Conservation (phyloP, 2,888 invertebrate genomes). For the Leptura quadrifasciata region DNA sequence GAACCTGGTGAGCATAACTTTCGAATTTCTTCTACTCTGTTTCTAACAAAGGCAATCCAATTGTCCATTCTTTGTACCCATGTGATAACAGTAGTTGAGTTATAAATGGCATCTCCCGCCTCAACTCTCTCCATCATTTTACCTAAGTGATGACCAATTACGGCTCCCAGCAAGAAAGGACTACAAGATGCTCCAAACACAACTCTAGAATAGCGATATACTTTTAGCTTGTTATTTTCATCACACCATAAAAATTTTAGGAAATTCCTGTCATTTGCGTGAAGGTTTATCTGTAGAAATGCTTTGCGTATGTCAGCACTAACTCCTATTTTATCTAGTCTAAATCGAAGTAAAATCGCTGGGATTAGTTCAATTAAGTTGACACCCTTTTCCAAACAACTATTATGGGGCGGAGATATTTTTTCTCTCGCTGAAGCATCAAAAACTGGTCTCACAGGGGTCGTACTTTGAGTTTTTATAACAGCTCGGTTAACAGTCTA, state of each 20-base stretch:
- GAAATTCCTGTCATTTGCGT: slow-evolving; percentile 58
- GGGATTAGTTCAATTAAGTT: slow-evolving; percentile 52
- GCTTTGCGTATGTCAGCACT: slow-evolving; percentile 64
- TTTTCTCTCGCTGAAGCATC: background rate
- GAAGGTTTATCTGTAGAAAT: slow-evolving; percentile 62
- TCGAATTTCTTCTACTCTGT: too few species aligned
- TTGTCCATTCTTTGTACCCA: background rate
- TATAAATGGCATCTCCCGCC: background rate
- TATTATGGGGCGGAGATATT: slow-evolving; percentile 49
- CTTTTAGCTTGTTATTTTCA: too few species aligned
- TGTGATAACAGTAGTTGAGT: background rate
- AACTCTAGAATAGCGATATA: slow-evolving; percentile 42
- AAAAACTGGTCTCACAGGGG: too few species aligned
- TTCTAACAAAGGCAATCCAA: background rate
- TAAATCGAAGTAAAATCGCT: slow-evolving; percentile 49
- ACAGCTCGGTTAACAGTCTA: slow-evolving; percentile 5
- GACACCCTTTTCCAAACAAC: slow-evolving; percentile 54
- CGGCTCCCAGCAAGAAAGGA: slow-evolving; percentile 47
- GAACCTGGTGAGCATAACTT: background rate
- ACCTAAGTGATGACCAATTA: slow-evolving; percentile 43
- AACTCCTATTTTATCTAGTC: slow-evolving; percentile 48
- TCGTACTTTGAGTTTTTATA: background rate
- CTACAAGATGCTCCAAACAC: slow-evolving; percentile 48
- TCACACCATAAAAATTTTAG: slow-evolving; percentile 60
- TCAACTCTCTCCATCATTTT: too few species aligned